These are phyloP conservation scores for Rhodophaea formosa DNA, from an alignment of 2,888 invertebrate genomes.

Conservation along the genomic window DNA sequence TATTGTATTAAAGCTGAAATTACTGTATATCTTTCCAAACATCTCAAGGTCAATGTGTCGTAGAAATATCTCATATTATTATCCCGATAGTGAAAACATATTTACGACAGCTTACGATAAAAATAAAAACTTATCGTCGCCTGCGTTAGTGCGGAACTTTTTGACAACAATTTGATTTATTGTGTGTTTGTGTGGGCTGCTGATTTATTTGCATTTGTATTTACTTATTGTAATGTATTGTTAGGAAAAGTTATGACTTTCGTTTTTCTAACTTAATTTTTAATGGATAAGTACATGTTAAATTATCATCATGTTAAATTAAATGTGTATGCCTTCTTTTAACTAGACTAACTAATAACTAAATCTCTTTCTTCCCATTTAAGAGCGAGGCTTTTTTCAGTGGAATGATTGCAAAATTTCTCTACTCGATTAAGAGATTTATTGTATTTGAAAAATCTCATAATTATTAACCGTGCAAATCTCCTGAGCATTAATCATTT, in stretches of 20 bases:
- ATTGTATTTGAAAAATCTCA: too few relatives aligned
- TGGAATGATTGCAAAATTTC: too few relatives aligned
- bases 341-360: too few relatives aligned
- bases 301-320: background rate
- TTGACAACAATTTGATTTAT: slow-evolving; percentile 10
- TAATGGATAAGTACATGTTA: background rate
- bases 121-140: slow-evolving; percentile 28
- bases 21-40: too few relatives aligned
- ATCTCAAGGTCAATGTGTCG: background rate
- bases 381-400: too few relatives aligned
- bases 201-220: slow-evolving; percentile 7
- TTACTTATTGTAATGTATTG: background rate
- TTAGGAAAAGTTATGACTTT: background rate
- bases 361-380: too few relatives aligned
- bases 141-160: slow-evolving; percentile 1
- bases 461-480: too few relatives aligned
- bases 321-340: too few relatives aligned
- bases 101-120: slow-evolving; percentile 17
- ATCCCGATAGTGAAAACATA: background rate
- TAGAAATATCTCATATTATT: background rate
- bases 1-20: too few relatives aligned
- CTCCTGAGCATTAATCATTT: too few relatives aligned
- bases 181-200: background rate
- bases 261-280: background rate
- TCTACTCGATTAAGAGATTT: too few relatives aligned